These are phyloP conservation scores for Schizopygopsis malacanthus DNA, from an alignment of 2,797 vertebrate genomes.

Conservation along the genomic window DNA sequence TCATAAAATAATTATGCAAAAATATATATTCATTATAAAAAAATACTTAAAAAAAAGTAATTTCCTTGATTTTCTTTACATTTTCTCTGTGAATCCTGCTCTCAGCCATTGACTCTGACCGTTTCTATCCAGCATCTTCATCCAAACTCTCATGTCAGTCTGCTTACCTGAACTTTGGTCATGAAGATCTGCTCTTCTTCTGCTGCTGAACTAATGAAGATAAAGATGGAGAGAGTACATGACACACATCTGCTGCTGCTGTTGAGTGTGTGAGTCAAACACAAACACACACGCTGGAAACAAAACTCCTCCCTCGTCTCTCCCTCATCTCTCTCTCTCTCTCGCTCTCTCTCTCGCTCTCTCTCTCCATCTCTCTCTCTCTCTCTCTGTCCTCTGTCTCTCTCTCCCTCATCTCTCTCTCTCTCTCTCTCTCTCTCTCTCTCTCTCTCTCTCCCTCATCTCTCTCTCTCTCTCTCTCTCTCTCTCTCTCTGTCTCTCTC, in stretches of 20 bases:
- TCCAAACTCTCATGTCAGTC: background rate
- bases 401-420: background rate
- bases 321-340: background rate
- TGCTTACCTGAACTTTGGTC: constrained; percentile 24
- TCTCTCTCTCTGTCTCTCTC: too few species aligned
- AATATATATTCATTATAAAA: background rate
- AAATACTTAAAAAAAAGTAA: background rate
- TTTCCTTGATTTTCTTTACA: background rate
- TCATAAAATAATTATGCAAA: background rate
- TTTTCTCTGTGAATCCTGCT: background rate
- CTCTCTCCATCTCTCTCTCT: background rate
- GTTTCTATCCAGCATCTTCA: background rate
- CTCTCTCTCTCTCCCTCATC: too few species aligned
- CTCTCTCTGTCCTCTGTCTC: background rate
- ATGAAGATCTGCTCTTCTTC: constrained; percentile 1
- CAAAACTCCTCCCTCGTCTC: background rate
- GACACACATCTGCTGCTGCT: constrained; percentile 16
- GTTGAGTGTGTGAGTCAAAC: constrained; percentile 7
- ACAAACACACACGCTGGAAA: constrained; percentile 3
- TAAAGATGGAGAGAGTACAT: constrained; percentile 3
- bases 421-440: background rate
- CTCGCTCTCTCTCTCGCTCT: background rate
- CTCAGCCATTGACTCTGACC: background rate
- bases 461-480: background rate
- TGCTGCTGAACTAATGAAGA: background rate